A percentile compares a stretch with the other conserved stretches of the same genome.
phyloP scores from a whole-genome alignment of 2,797 vertebrate species.

The Micromesistius poutassou region DNA sequence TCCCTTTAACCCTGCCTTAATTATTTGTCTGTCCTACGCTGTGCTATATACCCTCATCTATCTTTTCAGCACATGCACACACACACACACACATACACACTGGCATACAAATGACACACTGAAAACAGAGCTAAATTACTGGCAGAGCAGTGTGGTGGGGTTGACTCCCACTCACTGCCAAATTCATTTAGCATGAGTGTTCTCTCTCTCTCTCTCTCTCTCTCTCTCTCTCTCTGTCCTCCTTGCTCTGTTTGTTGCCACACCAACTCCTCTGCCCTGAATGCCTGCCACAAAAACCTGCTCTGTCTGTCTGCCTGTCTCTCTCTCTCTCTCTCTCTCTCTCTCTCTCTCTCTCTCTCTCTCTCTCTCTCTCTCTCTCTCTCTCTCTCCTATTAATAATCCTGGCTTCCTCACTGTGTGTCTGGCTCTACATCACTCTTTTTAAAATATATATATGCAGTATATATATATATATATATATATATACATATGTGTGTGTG shows the following conservation, averaged over 20 bases:
- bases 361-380: too few species aligned
- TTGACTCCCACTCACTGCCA: slow-evolving; percentile 49
- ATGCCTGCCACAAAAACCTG: background rate
- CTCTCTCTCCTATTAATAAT: too few species aligned
- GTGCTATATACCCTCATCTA: background rate
- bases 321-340: background rate
- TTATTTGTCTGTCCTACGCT: background rate
- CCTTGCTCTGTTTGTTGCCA: slow-evolving; percentile 8
- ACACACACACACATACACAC: slow-evolving; percentile 10
- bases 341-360: too few species aligned
- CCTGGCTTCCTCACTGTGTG: too few species aligned
- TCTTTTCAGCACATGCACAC: slow-evolving; percentile 4
- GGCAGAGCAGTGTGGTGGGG: slow-evolving; percentile 37
- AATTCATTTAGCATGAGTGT: slow-evolving; percentile 56
- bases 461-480: too few species aligned
- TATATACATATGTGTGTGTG: too few species aligned
- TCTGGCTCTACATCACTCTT: background rate
- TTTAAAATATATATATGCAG: too few species aligned
- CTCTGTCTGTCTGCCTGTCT: background rate
- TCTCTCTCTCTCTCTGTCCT: slow-evolving; percentile 17
- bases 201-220: slow-evolving; percentile 38
- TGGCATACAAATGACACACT: background rate
- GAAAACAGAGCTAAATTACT: slow-evolving; percentile 20
- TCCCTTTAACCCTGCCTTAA: background rate
- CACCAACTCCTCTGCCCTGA: background rate